Conservation (phyloP, 1,140 invertebrate genomes). For the Leguminivora glycinivorella region DNA sequence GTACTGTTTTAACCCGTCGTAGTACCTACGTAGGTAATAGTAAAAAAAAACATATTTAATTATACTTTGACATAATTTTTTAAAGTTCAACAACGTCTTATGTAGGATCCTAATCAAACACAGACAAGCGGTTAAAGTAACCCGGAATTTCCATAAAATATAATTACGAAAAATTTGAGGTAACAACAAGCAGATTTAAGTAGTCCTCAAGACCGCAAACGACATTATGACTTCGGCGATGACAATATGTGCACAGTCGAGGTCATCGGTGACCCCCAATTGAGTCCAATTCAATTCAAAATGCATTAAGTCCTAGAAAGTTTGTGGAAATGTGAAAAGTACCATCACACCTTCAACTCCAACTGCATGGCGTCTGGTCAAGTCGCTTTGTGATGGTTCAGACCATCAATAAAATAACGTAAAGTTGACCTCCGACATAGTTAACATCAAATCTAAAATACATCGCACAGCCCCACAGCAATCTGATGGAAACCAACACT, state of each 20-base stretch:
- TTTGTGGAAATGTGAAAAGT: not conserved
- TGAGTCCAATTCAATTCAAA: not conserved
- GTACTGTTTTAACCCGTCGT: too few species aligned
- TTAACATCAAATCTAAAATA: not conserved
- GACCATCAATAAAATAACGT: not conserved
- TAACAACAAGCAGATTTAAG: not conserved
- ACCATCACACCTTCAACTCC: not conserved
- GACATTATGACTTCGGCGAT: not conserved
- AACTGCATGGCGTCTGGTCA: not conserved
- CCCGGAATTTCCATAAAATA: too few species aligned
- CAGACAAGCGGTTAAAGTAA: too few species aligned
- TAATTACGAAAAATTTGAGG: too few species aligned
- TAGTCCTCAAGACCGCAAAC: not conserved
- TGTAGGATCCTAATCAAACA: too few species aligned
- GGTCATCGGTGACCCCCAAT: not conserved
- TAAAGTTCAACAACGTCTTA: too few species aligned
- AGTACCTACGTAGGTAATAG: too few species aligned
- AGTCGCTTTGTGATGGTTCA: not conserved
- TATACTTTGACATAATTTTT: too few species aligned
- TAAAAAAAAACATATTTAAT: too few species aligned
- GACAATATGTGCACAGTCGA: not conserved
- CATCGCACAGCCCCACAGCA: not conserved
- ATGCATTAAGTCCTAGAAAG: constrained; percentile 1
- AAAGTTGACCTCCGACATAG: not conserved
- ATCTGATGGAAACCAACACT: not conserved